Percentiles rank a stretch among this genome's conserved stretches.
phyloP scores from a whole-genome alignment of 2,888 invertebrate genomes.

The Ophraella communa region DNA sequence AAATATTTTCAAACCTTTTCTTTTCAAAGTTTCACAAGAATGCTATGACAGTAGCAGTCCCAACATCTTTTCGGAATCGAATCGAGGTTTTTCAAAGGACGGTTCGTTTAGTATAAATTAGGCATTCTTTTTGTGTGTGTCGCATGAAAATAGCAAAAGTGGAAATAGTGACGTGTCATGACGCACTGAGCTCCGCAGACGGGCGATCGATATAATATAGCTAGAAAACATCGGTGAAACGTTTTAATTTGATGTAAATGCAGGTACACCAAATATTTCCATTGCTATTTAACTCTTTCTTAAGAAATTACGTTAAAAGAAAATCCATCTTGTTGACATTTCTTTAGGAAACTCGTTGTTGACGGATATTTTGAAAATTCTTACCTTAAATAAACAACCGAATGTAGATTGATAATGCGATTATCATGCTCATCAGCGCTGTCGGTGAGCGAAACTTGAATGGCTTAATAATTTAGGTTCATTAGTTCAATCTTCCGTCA shows the following conservation, averaged over 20 bases:
- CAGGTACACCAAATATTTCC: not conserved
- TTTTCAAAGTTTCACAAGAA: not conserved
- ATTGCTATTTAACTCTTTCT: not conserved
- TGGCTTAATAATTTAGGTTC: not conserved
- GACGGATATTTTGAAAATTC: no score
- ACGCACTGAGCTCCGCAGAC: constrained; percentile 40
- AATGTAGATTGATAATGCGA: no score
- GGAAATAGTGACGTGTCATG: constrained; percentile 39
- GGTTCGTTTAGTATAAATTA: not conserved
- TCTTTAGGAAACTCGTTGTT: no score
- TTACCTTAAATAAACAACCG: no score
- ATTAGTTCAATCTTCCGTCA: not conserved
- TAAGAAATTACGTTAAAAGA: not conserved
- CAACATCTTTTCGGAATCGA: not conserved
- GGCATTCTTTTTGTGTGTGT: constrained; percentile 19
- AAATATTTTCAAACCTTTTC: not conserved
- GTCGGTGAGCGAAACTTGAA: not conserved
- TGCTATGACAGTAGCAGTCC: not conserved
- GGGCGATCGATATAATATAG: constrained; percentile 31
- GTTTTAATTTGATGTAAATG: constrained; percentile 9
- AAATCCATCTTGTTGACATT: no score
- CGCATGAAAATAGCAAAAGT: constrained; percentile 29
- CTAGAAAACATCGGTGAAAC: constrained; percentile 16
- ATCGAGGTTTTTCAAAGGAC: not conserved
- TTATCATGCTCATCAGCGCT: not conserved